Evolutionary conservation across 2,113 vertebrate genomes (phyloP), one percentile per base, ranked within the genome.

Genomic region (Gobius niger): DNA sequence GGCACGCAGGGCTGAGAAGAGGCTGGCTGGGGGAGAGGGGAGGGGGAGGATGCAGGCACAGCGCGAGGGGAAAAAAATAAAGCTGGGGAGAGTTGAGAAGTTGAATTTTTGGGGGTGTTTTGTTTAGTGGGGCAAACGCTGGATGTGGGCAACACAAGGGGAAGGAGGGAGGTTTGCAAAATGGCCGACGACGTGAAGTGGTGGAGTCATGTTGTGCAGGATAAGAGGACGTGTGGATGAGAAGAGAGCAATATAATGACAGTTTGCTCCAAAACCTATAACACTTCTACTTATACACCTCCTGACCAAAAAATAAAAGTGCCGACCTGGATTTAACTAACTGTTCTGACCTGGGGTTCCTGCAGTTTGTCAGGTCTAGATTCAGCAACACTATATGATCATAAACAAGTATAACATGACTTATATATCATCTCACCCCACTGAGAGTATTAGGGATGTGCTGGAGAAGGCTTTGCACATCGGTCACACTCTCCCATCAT

Each of bases 1-100:
- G 75, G 88, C 82, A 71, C 69, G 72, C 16, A 73, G 73, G 80
- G 84, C 83, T 86, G 79, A 78, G 78, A 84, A 76, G 81, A 79
- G 79, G 70, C 68, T 79, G 62, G 76, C 72, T 12, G 41, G 34
- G 42, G 50, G 34, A 16, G 44, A 41, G 46, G 47, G 3, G 18
- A 50, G 67, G 62, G 66, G 62, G 71, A 81, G 75, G 44, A 78
- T 34, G 70, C 75, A 15, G 77, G 81, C 75, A 80, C 69, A 67
- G 71, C 54, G 68, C 24, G 5, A 24, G 24, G 24, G 24, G 24
- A 24, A 24, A 24, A 24, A 24, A 24, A 34, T 34, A 34, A 34
- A 56, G 67, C 1, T 0, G 56, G 71, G 52, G 67, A 57, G 56
- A 50, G 47, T 5, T 16, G 7, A 5, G 47, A 15, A 14, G 47